A percentile compares a stretch with the other conserved stretches of the same genome.
phyloP scores from a whole-genome alignment of 2,797 vertebrate genomes.

The Oceanodroma leucorhoa region DNA sequence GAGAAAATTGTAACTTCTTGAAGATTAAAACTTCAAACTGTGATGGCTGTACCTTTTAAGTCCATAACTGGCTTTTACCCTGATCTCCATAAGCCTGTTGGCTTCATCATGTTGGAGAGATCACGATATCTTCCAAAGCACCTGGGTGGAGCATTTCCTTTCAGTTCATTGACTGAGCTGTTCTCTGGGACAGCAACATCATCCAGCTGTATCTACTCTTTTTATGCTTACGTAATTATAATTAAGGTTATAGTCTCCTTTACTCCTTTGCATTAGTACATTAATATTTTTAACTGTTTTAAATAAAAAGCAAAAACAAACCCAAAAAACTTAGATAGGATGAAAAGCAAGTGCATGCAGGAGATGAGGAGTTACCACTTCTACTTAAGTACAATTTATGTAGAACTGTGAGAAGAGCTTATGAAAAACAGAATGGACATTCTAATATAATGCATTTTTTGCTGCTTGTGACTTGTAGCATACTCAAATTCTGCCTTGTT shows the following conservation, averaged over 20 bases:
- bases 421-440: neutral
- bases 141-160: constrained; percentile 51
- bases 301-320: neutral
- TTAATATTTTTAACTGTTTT: neutral
- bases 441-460: neutral
- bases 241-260: constrained; percentile 21
- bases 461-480: neutral
- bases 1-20: constrained; percentile 60
- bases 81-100: constrained; percentile 62
- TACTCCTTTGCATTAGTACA: neutral
- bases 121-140: constrained; percentile 66
- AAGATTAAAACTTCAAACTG: constrained; percentile 68
- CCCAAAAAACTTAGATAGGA: neutral
- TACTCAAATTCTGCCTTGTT: neutral
- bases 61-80: constrained; percentile 57
- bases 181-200: constrained; percentile 13
- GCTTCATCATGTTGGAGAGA: constrained; percentile 66
- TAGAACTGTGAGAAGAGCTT: neutral
- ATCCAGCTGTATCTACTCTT: constrained; percentile 36
- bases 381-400: neutral
- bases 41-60: constrained; percentile 67
- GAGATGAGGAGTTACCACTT: neutral
- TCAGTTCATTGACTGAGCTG: constrained; percentile 53
- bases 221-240: constrained; percentile 56
- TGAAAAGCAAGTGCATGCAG: neutral